Percentiles rank a stretch among this genome's conserved stretches.
These are phyloP conservation scores for Epirrhoe tristata DNA, from an alignment of 2,888 invertebrate species.

Conservation along the genomic window DNA sequence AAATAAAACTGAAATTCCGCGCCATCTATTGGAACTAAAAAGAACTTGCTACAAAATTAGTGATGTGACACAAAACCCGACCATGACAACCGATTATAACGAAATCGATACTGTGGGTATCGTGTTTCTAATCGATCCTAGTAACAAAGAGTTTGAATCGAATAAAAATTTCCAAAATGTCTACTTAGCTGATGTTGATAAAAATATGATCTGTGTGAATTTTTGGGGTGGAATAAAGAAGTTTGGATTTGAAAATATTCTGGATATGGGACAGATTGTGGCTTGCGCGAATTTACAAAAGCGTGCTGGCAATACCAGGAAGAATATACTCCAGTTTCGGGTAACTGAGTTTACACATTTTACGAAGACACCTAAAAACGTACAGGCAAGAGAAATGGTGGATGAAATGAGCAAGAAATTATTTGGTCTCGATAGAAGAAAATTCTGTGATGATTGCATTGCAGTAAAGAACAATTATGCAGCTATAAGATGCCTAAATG, in stretches of 20 bases:
- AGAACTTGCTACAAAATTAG: slow-evolving; percentile 78
- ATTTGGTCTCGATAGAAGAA: slow-evolving; percentile 47
- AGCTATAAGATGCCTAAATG: slow-evolving; percentile 45
- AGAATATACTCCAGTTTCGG: slow-evolving; percentile 84
- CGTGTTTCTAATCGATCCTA: slow-evolving; percentile 84
- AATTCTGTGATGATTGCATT: slow-evolving; percentile 66
- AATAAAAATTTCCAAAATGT: slow-evolving; percentile 82
- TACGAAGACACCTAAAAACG: slow-evolving; percentile 86
- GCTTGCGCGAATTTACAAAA: slow-evolving; percentile 88
- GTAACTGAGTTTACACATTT: slow-evolving; percentile 87
- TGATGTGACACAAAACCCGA: slow-evolving; percentile 66
- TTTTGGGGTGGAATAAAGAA: slow-evolving; percentile 84
- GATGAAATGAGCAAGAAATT: slow-evolving; percentile 71
- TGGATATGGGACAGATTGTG: slow-evolving; percentile 85
- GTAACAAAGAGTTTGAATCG: slow-evolving; percentile 69
- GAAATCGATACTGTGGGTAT: slow-evolving; percentile 92
- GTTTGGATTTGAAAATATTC: slow-evolving; percentile 81
- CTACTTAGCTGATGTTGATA: slow-evolving; percentile 84
- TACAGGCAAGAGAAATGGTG: slow-evolving; percentile 74
- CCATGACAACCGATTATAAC: slow-evolving; percentile 75
- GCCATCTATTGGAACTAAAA: slow-evolving; percentile 48
- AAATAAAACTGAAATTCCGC: slow-evolving; percentile 50
- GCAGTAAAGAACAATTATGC: slow-evolving; percentile 63
- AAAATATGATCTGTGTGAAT: slow-evolving; percentile 81
- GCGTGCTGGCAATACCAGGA: slow-evolving; percentile 79